A percentile compares a stretch with the other conserved stretches of the same genome.
Evolutionary conservation across 2,797 vertebrate genomes (phyloP).

Genomic region (Leptoclinus maculatus): DNA sequence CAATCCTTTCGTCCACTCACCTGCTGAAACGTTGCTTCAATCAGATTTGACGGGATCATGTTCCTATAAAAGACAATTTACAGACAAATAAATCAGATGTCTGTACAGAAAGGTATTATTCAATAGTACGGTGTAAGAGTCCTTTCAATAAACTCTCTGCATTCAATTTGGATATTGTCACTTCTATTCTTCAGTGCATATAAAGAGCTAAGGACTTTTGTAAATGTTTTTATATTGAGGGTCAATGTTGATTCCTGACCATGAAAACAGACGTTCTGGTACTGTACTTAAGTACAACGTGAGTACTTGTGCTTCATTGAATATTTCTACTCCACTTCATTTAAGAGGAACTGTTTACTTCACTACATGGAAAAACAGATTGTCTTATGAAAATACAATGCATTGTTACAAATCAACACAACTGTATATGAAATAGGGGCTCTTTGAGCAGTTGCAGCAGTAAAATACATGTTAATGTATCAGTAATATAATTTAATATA

Average conservation of each 20-base stretch:
- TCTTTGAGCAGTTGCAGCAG: no score
- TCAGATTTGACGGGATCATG: constrained; percentile 92
- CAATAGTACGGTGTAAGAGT: not conserved
- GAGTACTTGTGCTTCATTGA: not conserved
- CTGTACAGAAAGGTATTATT: not conserved
- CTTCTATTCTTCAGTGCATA: not conserved
- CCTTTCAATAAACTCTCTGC: not conserved
- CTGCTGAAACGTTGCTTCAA: constrained; percentile 93
- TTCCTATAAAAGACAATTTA: constrained; percentile 79
- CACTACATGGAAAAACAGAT: not conserved
- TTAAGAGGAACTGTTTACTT: not conserved
- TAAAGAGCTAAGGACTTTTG: not conserved
- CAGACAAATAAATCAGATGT: not conserved
- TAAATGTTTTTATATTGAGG: not conserved
- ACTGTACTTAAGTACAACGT: not conserved
- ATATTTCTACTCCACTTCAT: not conserved
- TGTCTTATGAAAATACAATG: not conserved
- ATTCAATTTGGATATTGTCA: no score
- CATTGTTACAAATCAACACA: not conserved
- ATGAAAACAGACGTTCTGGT: not conserved
- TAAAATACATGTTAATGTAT: no score
- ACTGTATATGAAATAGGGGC: not conserved
- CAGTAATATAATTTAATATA: no score
- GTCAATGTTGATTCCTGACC: not conserved
- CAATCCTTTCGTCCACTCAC: constrained; percentile 70